A percentile compares a stretch with the other conserved stretches of the same genome.
These are phyloP conservation scores for Leptoteleia sp. DNA, from an alignment of 1,140 invertebrate genomes.

Conservation along the genomic window DNA sequence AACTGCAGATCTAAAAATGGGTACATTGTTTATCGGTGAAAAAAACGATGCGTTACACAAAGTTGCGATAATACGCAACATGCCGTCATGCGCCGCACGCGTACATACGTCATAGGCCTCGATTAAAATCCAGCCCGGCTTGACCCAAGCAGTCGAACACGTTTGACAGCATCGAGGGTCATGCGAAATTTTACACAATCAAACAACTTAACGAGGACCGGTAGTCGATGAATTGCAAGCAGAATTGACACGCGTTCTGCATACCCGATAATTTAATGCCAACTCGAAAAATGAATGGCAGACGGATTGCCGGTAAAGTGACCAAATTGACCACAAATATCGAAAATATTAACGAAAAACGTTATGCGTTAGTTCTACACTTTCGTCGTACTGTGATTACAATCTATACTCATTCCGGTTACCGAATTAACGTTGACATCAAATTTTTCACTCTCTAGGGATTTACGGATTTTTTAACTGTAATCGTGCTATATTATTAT, in stretches of 20 bases:
- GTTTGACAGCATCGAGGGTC: slow-evolving; percentile 59
- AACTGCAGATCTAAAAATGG: slow-evolving; percentile 34
- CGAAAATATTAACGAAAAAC: slow-evolving; percentile 48
- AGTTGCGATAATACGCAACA: slow-evolving; percentile 54
- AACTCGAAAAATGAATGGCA: slow-evolving; percentile 62
- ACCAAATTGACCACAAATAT: slow-evolving; percentile 57
- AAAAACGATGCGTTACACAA: slow-evolving; percentile 54
- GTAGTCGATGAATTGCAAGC: slow-evolving; percentile 56
- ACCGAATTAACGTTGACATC: slow-evolving; percentile 11
- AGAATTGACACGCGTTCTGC: slow-evolving; percentile 62
- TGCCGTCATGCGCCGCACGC: slow-evolving; percentile 8
- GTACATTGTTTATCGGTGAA: slow-evolving; percentile 44
- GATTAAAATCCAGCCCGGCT: slow-evolving; percentile 59
- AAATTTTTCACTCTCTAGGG: neutral
- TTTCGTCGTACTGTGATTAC: slow-evolving; percentile 14
- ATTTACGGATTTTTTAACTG: neutral
- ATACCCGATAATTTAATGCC: slow-evolving; percentile 65
- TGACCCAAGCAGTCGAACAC: slow-evolving; percentile 55
- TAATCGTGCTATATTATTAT: too few species aligned
- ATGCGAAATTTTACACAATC: slow-evolving; percentile 62
- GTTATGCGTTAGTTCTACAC: neutral
- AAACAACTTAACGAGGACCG: slow-evolving; percentile 61
- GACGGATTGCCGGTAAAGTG: slow-evolving; percentile 47
- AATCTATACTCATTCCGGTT: slow-evolving; percentile 6
- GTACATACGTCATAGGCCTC: slow-evolving; percentile 44